Base-by-base conservation (phyloP, 2,113 vertebrate species). In the Thalassoma bifasciatum region DNA sequence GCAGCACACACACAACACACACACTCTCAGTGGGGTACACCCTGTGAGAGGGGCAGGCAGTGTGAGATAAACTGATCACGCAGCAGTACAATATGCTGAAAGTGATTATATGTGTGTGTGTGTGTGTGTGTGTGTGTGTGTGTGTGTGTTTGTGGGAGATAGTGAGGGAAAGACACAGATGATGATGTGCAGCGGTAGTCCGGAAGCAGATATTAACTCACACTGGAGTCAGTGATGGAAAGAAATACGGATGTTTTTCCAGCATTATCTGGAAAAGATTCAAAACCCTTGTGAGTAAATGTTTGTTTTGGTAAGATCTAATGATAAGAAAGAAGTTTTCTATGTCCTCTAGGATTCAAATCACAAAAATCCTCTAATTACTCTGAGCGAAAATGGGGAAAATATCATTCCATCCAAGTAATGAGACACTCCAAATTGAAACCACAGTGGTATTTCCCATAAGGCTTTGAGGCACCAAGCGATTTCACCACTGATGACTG, bases 1-100 rank as follows among this genome's bases (percentile, higher is more conserved):
- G 46, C 57, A 38, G 47, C 10, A 8, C 1, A 12, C 22, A 11
- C 17, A 26, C 59, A 63, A 19, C 40, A 13, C 40, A 72, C 59
- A 69, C 49, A n/a, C 61, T 62, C 76, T 73, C 61, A 9, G 54
- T 79, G 54, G 77, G 65, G 52, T 67, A 37, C 57, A 73, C 79
- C 61, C 77, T 57, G 50, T 36, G 85, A 86, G 83, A 82, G 62
- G 49, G 69, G 30, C 81, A 68, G 67, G 75, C 77, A 70, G 57
- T 21, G 64, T 26, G 69, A 85, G 85, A 88, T 89, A 89, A 91
- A 88, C 75, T 85, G 83, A 91, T 91, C 83, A 83, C 37, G 46
- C 59, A 72, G 72, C 78, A 77, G 74, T 72, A 76, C 82, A 88
- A 88, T 86, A 83, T 76, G 76, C 67, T 84, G 72, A 79, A 80